A percentile compares a stretch with the other conserved stretches of the same genome.
phyloP scores from a whole-genome alignment of 2,113 vertebrate genomes.

The Platichthys stellatus region DNA sequence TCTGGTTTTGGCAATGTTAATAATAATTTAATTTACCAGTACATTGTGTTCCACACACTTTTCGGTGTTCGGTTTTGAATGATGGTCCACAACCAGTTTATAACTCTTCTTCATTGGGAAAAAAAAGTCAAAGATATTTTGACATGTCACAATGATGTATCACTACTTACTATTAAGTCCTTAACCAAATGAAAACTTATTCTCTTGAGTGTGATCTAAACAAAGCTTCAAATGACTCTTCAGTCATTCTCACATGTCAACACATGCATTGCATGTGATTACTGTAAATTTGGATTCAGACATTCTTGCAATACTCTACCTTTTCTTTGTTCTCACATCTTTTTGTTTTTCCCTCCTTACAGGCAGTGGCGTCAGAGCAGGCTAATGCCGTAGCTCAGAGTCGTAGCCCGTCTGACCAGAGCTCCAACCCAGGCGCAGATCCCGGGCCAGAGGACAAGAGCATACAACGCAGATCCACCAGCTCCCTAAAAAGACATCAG shows the following conservation, averaged over 20 bases:
- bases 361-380: conserved; percentile 47
- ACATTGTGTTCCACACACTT: too few species aligned
- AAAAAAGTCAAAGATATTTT: not conserved
- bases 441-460: conserved; percentile 47
- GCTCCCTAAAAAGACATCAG: conserved; percentile 59
- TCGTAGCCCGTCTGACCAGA: conserved; percentile 31
- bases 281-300: not conserved
- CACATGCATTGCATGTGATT: not conserved
- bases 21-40: too few species aligned
- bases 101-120: too few species aligned
- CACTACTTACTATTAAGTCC: too few species aligned
- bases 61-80: too few species aligned
- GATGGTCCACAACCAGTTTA: too few species aligned
- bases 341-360: conserved; percentile 4
- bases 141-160: not conserved
- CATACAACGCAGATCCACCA: conserved; percentile 44
- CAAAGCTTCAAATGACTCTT: too few species aligned
- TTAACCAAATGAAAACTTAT: too few species aligned
- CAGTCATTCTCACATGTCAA: not conserved
- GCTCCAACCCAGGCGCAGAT: conserved; percentile 35
- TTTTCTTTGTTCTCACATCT: conserved; percentile 1
- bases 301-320: not conserved
- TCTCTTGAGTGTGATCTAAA: too few species aligned
- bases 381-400: conserved; percentile 25
- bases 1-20: too few species aligned